A percentile compares a stretch with the other conserved stretches of the same genome.
Conservation (phyloP, 2,888 invertebrate species). For the Slavum lentiscoides region DNA sequence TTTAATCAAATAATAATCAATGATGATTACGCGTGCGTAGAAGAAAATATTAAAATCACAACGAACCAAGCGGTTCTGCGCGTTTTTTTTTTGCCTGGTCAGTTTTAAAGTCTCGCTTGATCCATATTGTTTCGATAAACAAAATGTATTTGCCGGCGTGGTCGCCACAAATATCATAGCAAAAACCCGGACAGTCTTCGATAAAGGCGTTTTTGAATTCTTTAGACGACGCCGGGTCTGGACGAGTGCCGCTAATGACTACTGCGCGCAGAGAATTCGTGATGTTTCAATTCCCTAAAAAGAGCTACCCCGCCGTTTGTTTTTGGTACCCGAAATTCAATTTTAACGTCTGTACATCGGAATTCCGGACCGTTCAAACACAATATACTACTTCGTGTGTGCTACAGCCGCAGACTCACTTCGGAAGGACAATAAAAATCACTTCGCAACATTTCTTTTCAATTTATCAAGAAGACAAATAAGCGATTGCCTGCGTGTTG, state of each 20-base stretch:
- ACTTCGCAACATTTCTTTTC: slow-evolving; percentile 4
- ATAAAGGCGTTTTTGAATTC: slow-evolving; percentile 8
- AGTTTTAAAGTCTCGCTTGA: neutral
- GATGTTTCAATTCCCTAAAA: slow-evolving; percentile 35
- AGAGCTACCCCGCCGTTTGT: slow-evolving; percentile 13
- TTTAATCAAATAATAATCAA: neutral
- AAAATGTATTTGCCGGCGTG: neutral
- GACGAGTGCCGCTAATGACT: slow-evolving; percentile 22
- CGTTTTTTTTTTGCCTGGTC: neutral
- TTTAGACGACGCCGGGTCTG: slow-evolving; percentile 1
- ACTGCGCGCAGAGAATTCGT: slow-evolving; percentile 17
- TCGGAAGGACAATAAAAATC: neutral
- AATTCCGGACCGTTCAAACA: slow-evolving; percentile 16
- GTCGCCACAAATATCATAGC: neutral
- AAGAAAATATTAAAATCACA: neutral
- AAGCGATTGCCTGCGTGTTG: neutral
- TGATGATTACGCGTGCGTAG: neutral
- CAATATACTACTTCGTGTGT: slow-evolving; percentile 7
- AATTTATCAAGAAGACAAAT: neutral
- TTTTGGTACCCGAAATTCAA: slow-evolving; percentile 21
- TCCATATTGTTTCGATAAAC: neutral
- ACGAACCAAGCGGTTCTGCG: neutral
- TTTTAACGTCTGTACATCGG: slow-evolving; percentile 24
- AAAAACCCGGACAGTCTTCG: neutral
- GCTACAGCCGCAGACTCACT: neutral